Base-by-base conservation (phyloP, 2,113 vertebrate genomes). In the Indicator maculatus region DNA sequence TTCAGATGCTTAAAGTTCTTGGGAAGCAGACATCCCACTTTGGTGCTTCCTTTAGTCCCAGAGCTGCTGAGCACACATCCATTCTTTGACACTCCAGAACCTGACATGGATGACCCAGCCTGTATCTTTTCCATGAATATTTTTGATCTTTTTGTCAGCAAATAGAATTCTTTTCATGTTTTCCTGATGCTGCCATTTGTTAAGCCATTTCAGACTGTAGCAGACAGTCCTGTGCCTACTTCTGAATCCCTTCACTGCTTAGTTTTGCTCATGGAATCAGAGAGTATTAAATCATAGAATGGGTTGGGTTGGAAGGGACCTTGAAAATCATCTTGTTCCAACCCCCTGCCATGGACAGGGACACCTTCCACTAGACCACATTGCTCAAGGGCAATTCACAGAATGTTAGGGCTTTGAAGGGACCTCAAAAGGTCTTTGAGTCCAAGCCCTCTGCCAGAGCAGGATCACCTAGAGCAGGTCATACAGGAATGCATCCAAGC, bases 31-130 rank as follows among this genome's bases (percentile, higher is more conserved):
- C 99, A 99, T 85, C 99, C 99, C 2, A 99, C 98, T 5, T 93
- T 99, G 89, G 99, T 99, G 44, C 96, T 99, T 39, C 99, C 99
- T 0, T 97, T 99, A 73, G 99, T 99, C n/a, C 99, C 99, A 2
- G 99, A 99, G 88, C 98, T 99, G 69, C 98, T 99, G 95, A 99
- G 99, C 94, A 99, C 99, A 0, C 99, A 99, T 87, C 99, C 99
- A 0, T 99, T 99, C 95, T 99, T 99, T 16, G 99, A 99, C 96
- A 99, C 99, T 3, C 99, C 99, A 0, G 99, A 99, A 44, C 99
- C 99, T 0, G 99, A 99, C 95, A 99, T 99, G 99, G 99, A 99
- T 28, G 99, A 99, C 58, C 99, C 99, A 28, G 99, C 99, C 28
- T 99, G 99, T 99, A 99, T 99, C 99, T 98, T 98, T 90, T 75